phyloP scores from a whole-genome alignment of 2,888 invertebrate species.

The Pristionchus entomophagus region DNA sequence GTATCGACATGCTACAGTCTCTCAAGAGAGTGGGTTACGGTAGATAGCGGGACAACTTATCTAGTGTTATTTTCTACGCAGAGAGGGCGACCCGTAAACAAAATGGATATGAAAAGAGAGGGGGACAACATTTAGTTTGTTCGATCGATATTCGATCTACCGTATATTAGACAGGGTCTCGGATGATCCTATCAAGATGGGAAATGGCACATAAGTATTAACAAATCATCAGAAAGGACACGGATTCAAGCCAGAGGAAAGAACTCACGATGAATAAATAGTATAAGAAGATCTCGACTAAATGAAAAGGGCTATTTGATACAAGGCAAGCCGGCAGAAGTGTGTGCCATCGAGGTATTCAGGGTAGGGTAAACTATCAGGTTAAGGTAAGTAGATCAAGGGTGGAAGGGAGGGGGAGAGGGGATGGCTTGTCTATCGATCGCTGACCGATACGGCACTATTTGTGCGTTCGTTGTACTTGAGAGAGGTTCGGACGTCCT shows the following conservation, averaged over 20 bases:
- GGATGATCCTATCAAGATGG: not conserved
- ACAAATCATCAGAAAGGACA: not conserved
- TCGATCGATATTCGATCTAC: conserved; percentile 31
- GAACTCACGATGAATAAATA: not conserved
- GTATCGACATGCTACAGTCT: not conserved
- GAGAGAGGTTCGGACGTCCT: conserved; percentile 71
- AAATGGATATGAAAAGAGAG: conserved; percentile 32
- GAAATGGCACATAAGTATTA: conserved; percentile 25
- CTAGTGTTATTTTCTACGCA: not conserved
- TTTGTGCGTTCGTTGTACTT: conserved; percentile 67
- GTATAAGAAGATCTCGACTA: not conserved
- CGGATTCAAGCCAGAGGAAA: not conserved
- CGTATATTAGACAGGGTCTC: not conserved
- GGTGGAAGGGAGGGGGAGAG: too few relatives aligned
- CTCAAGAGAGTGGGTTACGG: not conserved
- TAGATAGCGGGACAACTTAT: too few relatives aligned
- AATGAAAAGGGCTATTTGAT: not conserved
- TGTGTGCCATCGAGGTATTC: not conserved
- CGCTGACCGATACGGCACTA: conserved; percentile 55
- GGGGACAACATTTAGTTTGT: not conserved
- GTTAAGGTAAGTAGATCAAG: not conserved
- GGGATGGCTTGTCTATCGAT: conserved; percentile 31
- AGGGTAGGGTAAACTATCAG: not conserved
- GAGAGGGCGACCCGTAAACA: not conserved
- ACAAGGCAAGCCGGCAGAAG: not conserved